These are phyloP conservation scores for Coecobrya sp. DNA, from an alignment of 2,888 invertebrate genomes.

Conservation along the genomic window DNA sequence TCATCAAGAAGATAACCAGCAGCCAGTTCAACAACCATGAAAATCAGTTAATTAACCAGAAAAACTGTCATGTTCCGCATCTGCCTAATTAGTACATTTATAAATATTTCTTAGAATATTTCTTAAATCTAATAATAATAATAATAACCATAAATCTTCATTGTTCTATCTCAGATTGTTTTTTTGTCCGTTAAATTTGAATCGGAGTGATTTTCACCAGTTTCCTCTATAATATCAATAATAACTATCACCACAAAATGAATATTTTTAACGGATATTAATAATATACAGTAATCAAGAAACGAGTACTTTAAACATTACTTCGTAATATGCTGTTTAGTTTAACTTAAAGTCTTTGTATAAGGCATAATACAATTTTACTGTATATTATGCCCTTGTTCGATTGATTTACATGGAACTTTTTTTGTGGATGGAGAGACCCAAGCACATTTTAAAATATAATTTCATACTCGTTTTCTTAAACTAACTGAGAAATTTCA, in stretches of 20 bases:
- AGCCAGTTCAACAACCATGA: constrained; percentile 69
- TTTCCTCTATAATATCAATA: constrained; percentile 33
- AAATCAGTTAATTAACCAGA: constrained; percentile 48
- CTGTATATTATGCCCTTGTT: constrained; percentile 43
- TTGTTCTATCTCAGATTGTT: constrained; percentile 67
- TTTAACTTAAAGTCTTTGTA: constrained; percentile 56
- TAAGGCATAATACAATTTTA: constrained; percentile 27
- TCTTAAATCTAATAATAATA: neutral
- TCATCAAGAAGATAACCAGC: constrained; percentile 46
- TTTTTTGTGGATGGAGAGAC: neutral
- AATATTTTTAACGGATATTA: constrained; percentile 49
- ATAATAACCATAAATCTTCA: constrained; percentile 40
- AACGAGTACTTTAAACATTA: constrained; percentile 45
- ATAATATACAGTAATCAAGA: constrained; percentile 20
- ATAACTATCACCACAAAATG: constrained; percentile 63
- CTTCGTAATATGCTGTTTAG: neutral
- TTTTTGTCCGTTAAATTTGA: constrained; percentile 64
- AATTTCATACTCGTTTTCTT: constrained; percentile 37
- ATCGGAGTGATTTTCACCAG: constrained; percentile 42
- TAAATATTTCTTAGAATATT: constrained; percentile 14
- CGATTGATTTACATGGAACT: constrained; percentile 10
- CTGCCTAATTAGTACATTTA: constrained; percentile 19
- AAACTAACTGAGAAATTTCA: neutral
- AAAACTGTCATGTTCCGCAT: constrained; percentile 33
- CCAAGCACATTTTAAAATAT: constrained; percentile 44